Evolutionary conservation across 2,888 invertebrate species (phyloP), one percentile per base, ranked within the genome.

Genomic region (Leptura quadrifasciata): DNA sequence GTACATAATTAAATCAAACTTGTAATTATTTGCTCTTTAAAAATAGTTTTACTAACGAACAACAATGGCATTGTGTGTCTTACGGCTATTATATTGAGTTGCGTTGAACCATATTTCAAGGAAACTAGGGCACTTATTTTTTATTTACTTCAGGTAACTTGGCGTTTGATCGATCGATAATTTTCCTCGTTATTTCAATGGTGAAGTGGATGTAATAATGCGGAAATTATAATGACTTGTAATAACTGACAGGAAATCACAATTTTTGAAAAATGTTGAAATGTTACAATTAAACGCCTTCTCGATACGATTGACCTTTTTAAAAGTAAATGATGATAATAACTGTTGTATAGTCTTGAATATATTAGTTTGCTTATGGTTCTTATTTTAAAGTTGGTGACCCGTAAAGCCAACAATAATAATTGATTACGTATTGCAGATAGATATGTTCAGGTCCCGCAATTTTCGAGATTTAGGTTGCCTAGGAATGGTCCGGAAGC

Each of bases 1-100:
- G 27, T 71, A 52, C 27, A 61, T 71, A 71, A 71, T 71, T 71
- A 71, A 71, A 71, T 60, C 61, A 61, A 57, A 18, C 47, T 61
- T 61, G 52, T 35, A 71, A 71, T 71, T 61, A 71, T 39, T 12
- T 61, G 15, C 58, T 27, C 18, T 55, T 39, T 39, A 61, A 71
- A 71, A 71, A 47, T 71, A 71, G 15, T 27, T 61, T 24, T 65
- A 24, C 47, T 69, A 47, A 27, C 47, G 21, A 60, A 70, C 70
- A 60, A 70, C 70, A 60, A 52, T 71, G 21, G 24, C 47, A 47
- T 60, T 69, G 60, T 35, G 27, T 70, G 18, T 60, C 60, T 31
- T 60, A 55, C 21, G 70, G 71, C 71, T 24, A 71, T 61, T 47
- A 18, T 24, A 71, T 61, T 47, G 24, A 61, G 61, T 61, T 60